phyloP scores from a whole-genome alignment of 1,140 invertebrate species.

The Protaetia brevitarsis region DNA sequence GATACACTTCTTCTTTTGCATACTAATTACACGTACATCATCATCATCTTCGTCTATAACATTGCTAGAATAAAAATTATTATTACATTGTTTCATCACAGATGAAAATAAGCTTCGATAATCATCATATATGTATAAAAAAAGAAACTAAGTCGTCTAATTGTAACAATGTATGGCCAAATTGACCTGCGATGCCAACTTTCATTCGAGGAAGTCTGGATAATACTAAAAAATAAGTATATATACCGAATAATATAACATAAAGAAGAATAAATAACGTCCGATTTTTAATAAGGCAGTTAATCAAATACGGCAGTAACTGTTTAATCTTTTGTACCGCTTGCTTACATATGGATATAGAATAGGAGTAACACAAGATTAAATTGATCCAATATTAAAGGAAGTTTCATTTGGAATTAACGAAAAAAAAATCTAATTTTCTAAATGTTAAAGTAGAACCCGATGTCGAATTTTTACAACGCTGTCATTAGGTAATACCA shows the following conservation, averaged over 20 bases:
- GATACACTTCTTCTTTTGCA: not conserved
- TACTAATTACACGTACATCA: constrained; percentile 10
- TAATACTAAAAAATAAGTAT: not conserved
- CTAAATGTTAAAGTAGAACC: not conserved
- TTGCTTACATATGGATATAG: too few species aligned
- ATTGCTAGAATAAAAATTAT: constrained; percentile 11
- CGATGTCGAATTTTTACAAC: not conserved
- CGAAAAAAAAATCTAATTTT: not conserved
- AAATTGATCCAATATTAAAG: too few species aligned
- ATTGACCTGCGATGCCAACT: constrained; percentile 7
- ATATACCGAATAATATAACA: not conserved
- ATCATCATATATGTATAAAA: constrained; percentile 3
- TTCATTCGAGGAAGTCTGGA: not conserved
- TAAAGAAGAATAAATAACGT: constrained; percentile 10
- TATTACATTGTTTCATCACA: constrained; percentile 18
- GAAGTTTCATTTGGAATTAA: too few species aligned
- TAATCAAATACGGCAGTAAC: too few species aligned
- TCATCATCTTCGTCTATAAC: too few species aligned
- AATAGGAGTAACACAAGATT: too few species aligned
- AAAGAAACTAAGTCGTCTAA: not conserved
- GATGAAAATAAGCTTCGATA: constrained; percentile 12
- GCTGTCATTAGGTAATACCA: constrained; percentile 2
- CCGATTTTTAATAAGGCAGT: too few species aligned
- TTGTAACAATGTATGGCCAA: constrained; percentile 16
- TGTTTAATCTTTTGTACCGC: too few species aligned